Conservation (phyloP, 2,888 invertebrate genomes). For the Xanthia icteritia region DNA sequence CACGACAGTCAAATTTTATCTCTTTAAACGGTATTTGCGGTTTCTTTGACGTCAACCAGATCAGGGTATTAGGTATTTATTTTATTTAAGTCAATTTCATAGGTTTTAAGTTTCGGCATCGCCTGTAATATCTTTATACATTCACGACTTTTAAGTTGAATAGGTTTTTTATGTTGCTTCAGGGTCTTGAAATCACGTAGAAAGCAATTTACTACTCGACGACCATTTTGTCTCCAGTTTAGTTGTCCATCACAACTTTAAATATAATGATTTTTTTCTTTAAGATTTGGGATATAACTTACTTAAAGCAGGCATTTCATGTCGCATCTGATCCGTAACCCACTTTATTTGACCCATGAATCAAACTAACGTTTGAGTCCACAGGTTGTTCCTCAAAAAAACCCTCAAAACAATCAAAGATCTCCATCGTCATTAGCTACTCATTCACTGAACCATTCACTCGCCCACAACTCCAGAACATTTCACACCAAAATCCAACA, state of each 20-base stretch:
- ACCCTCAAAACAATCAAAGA: conserved; percentile 19
- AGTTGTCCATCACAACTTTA: too few species aligned
- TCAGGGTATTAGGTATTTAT: neutral
- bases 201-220: neutral
- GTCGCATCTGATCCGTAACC: neutral
- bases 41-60: conserved; percentile 29
- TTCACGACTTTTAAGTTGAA: too few species aligned
- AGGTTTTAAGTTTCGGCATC: neutral
- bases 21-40: neutral
- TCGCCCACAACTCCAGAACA: conserved; percentile 29
- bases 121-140: neutral
- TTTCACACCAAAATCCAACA: conserved; percentile 59
- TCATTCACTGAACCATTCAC: conserved; percentile 58
- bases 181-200: neutral
- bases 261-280: neutral
- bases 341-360: neutral
- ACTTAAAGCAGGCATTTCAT: too few species aligned
- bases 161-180: neutral
- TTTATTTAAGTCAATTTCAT: conserved; percentile 7
- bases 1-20: conserved; percentile 5
- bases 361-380: neutral
- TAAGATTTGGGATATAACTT: neutral
- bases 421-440: conserved; percentile 36
- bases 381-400: neutral
- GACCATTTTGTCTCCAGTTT: neutral